Evolutionary conservation across 2,888 invertebrate genomes (phyloP), one percentile per base, ranked within the genome.

Genomic region (Pseudolycoriella hygida): DNA sequence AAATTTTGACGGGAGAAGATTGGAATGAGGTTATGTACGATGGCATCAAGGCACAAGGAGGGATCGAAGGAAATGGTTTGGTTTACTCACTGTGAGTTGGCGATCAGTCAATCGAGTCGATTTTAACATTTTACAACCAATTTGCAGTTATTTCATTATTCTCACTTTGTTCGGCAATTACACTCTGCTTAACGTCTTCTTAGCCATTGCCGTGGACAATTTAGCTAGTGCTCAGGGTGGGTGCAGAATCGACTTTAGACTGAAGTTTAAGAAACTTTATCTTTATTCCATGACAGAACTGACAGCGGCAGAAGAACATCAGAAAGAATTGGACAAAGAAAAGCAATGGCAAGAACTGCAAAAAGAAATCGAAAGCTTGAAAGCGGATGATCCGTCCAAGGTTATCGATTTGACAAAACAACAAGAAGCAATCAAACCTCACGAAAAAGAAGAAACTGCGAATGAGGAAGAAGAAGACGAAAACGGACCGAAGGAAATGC

Each of bases 1-100:
- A 97, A 96, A 97, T 99, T 67, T 73, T 99, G 67, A 99, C 98
- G 59, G 97, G 97, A 60, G 98, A 99, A 77, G 98, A 99, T 77
- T 98, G 98, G 98, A 98, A 99, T 67, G 96, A 96, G 73, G 96
- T 99, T 54, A 99, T 99, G 98, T 98, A 98, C 69, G 79, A 89
- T 68, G 97, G 97, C 54, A 98, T 98, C 64, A 80, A 85, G 66
- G 92, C 97, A 49, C 87, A 92, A 67, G 94, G 94, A 56, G 94
- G 94, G 54, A 84, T 88, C 58, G 79, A 84, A 62, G 25, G 25
- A 4, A 80, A 75, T 59, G 96, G 96, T 67, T 92, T 97, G 87
- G 74, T 87, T 58, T 97, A 94, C 71, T 93, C 92, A 54, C 73
- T 94, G 57, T 98, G 64, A 64, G 65, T 17, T 5, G 12, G 17